These are phyloP conservation scores for Ptychoptera contaminata DNA, from an alignment of 2,888 invertebrate genomes.

Conservation along the genomic window DNA sequence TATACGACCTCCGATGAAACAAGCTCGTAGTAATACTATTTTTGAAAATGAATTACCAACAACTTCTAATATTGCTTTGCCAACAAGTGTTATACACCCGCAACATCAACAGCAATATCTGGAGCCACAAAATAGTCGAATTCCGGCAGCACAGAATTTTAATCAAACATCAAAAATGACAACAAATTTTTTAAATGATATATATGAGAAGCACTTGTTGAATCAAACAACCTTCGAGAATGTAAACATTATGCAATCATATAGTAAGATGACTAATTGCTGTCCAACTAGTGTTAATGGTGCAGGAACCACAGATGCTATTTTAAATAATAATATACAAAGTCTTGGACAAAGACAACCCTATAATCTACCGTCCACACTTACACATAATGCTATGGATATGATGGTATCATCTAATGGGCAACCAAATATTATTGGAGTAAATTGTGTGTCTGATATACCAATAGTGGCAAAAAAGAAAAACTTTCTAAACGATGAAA, in stretches of 20 bases:
- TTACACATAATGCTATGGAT: too few species aligned
- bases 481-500: too few species aligned
- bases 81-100: constrained; percentile 11
- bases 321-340: constrained; percentile 10
- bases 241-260: constrained; percentile 3
- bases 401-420: too few species aligned
- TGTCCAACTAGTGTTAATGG: neutral
- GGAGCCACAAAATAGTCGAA: constrained; percentile 5
- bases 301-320: constrained; percentile 3
- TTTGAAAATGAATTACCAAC: neutral
- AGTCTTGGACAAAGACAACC: neutral
- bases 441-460: too few species aligned
- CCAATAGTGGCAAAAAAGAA: too few species aligned
- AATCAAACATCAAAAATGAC: constrained; percentile 25
- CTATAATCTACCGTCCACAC: too few species aligned
- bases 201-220: constrained; percentile 25
- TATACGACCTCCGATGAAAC: too few species aligned
- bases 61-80: constrained; percentile 13
- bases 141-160: constrained; percentile 15
- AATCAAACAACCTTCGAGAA: constrained; percentile 21
- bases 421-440: too few species aligned
- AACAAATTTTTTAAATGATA: constrained; percentile 22
- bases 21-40: too few species aligned
- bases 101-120: constrained; percentile 8
- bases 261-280: neutral